Evolutionary conservation across 2,113 vertebrate genomes (phyloP).

Genomic region (Antigone vipio): DNA sequence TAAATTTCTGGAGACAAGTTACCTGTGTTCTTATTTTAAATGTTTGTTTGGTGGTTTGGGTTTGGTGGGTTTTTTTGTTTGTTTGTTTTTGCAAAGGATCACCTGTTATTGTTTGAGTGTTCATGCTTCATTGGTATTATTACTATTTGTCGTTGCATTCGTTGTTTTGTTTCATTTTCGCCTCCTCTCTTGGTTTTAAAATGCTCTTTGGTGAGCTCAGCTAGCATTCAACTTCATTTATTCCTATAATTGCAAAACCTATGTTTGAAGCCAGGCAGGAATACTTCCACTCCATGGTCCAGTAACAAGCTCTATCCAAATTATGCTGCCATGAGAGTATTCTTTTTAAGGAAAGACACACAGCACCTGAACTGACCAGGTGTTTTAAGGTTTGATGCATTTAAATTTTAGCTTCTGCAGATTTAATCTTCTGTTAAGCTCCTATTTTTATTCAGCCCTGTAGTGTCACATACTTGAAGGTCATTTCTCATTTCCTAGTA

Average conservation of each 20-base stretch:
- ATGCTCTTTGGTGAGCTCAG: background rate
- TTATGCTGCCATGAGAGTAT: background rate
- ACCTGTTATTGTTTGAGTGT: background rate
- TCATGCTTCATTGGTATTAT: background rate
- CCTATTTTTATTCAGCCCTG: background rate
- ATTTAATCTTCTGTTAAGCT: background rate
- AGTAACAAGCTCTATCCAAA: background rate
- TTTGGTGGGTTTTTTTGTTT: too few species aligned
- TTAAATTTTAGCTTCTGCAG: background rate
- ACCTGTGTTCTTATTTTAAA: background rate
- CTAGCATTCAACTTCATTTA: background rate
- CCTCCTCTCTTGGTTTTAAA: background rate
- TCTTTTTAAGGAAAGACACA: background rate
- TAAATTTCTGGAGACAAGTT: too few species aligned
- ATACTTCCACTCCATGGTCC: background rate
- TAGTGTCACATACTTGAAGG: background rate
- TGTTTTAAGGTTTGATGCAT: background rate
- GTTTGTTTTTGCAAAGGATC: background rate
- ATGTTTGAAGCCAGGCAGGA: background rate
- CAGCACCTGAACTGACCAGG: background rate
- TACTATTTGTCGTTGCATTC: background rate
- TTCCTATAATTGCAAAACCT: background rate
- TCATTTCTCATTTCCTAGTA: background rate
- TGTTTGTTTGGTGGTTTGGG: too few species aligned
- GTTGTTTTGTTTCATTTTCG: background rate